phyloP scores from a whole-genome alignment of 1,140 invertebrate genomes.

The Drosophila arizonae region DNA sequence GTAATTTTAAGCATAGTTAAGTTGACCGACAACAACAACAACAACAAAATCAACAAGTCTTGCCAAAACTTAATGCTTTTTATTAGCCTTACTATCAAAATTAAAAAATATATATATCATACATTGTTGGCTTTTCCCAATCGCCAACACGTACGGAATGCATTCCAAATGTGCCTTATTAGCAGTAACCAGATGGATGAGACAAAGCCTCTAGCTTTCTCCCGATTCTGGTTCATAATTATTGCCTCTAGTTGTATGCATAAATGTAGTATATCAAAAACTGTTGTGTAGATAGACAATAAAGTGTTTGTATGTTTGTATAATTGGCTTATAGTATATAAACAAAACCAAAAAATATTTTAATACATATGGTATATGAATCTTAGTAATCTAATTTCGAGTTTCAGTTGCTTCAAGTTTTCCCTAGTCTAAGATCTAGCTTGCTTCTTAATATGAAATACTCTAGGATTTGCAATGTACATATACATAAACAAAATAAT shows the following conservation, averaged over 20 bases:
- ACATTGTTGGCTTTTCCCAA: slow-evolving; percentile 6
- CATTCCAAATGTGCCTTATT: slow-evolving; percentile 82
- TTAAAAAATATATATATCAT: not conserved
- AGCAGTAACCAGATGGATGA: slow-evolving; percentile 6
- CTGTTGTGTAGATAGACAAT: slow-evolving; percentile 80
- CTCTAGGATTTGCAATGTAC: slow-evolving; percentile 41
- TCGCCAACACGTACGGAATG: slow-evolving; percentile 32
- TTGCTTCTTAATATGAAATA: slow-evolving; percentile 18
- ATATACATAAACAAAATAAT: slow-evolving; percentile 44
- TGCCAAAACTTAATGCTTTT: slow-evolving; percentile 73
- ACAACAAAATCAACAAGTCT: slow-evolving; percentile 82
- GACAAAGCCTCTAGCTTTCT: not conserved
- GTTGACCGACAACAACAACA: slow-evolving; percentile 42
- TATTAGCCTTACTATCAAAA: slow-evolving; percentile 40
- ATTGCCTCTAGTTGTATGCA: slow-evolving; percentile 17
- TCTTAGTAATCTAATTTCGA: slow-evolving; percentile 33
- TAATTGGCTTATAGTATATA: slow-evolving; percentile 47
- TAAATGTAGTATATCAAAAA: slow-evolving; percentile 21
- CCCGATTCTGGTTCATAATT: slow-evolving; percentile 5
- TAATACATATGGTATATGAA: slow-evolving; percentile 43
- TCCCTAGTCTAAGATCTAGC: slow-evolving; percentile 19
- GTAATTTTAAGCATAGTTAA: slow-evolving; percentile 40
- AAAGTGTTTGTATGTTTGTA: slow-evolving; percentile 55
- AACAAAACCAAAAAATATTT: slow-evolving; percentile 40
- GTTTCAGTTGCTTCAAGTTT: slow-evolving; percentile 37